A percentile compares a stretch with the other conserved stretches of the same genome.
Evolutionary conservation across 2,888 invertebrate genomes (phyloP).

Genomic region (Brachylomia viminalis): DNA sequence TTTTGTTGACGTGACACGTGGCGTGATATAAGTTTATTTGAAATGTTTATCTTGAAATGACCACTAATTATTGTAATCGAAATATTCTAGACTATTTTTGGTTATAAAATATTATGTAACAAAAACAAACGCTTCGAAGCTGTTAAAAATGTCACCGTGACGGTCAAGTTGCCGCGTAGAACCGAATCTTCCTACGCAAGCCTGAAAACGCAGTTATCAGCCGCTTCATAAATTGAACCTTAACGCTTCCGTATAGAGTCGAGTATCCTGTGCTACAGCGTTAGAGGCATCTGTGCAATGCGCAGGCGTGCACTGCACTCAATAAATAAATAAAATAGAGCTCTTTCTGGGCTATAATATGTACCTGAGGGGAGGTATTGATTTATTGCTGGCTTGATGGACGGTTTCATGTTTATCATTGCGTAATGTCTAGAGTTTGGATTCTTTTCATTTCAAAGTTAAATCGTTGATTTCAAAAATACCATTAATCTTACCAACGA

Average conservation of each 20-base stretch:
- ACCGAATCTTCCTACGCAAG: background rate
- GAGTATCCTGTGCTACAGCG: background rate
- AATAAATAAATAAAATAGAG: constrained; percentile 11
- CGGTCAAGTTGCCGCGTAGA: background rate
- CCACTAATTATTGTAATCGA: background rate
- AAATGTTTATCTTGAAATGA: too few species aligned
- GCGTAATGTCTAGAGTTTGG: background rate
- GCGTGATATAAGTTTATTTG: background rate
- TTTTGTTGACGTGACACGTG: background rate
- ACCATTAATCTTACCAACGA: too few species aligned
- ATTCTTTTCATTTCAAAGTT: background rate
- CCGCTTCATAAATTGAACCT: background rate
- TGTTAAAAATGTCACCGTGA: constrained; percentile 8
- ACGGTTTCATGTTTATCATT: background rate
- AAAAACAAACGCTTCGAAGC: background rate
- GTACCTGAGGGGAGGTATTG: constrained; percentile 23
- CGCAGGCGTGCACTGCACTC: constrained; percentile 45
- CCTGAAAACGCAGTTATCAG: constrained; percentile 22
- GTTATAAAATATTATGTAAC: background rate
- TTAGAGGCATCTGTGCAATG: constrained; percentile 42
- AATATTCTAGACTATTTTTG: background rate
- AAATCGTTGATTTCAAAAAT: background rate
- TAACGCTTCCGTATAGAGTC: accelerated
- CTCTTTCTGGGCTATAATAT: constrained; percentile 6
- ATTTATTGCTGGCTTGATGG: constrained; percentile 9